Evolutionary conservation across 2,797 vertebrate genomes (phyloP).

Genomic region (Pogoniulus pusillus): DNA sequence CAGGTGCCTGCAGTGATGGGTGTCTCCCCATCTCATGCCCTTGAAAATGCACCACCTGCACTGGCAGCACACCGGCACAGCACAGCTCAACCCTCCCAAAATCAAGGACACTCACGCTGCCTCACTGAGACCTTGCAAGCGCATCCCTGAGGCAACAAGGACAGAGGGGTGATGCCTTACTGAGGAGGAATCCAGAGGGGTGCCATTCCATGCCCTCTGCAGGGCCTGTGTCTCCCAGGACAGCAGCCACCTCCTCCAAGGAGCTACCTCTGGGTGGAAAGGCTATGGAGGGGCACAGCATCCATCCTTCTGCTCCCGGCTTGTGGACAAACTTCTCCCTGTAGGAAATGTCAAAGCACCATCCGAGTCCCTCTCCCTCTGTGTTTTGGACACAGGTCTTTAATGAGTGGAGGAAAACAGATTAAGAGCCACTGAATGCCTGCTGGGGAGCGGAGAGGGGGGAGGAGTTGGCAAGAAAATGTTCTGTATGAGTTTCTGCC

Average conservation of each 20-base stretch:
- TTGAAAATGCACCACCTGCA: neutral
- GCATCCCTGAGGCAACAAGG: neutral
- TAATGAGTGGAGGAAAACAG: slow-evolving; percentile 29
- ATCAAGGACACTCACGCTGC: neutral
- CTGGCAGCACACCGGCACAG: accelerated
- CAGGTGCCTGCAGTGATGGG: neutral
- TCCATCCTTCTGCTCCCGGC: neutral
- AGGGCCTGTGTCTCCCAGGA: accelerated
- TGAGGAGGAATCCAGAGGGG: neutral
- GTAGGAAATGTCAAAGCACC: neutral
- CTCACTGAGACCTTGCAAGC: accelerated
- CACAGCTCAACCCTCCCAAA: neutral
- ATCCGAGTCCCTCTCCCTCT: neutral
- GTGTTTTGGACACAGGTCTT: neutral
- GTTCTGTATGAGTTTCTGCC: slow-evolving; percentile 23
- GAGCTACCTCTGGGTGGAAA: neutral
- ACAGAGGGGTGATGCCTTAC: neutral
- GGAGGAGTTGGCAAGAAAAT: slow-evolving; percentile 22
- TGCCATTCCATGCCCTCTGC: neutral
- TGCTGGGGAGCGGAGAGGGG: neutral
- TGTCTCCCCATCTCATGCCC: neutral
- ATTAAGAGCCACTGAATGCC: slow-evolving; percentile 11
- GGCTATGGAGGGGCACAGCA: neutral
- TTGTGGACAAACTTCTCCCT: neutral
- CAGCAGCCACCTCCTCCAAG: neutral